These are phyloP conservation scores for Alectura lathami DNA, from an alignment of 2,113 vertebrate species.

Conservation along the genomic window DNA sequence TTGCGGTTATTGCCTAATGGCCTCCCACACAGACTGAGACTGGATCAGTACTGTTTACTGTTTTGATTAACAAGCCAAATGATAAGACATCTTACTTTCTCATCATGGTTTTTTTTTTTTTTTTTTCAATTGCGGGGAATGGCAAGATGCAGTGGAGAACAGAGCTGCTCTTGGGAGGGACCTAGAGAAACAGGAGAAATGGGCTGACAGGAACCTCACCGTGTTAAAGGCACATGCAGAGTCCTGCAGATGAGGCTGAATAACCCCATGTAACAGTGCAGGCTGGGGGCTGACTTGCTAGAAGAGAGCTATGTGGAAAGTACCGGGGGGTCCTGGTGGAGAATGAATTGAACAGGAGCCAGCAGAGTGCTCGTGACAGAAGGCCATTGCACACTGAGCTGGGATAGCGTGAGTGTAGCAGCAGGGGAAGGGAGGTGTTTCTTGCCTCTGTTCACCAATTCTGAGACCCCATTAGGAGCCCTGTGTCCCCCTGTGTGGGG, in stretches of 20 bases:
- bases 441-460: no score
- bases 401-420: neutral
- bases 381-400: fast-evolving
- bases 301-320: neutral
- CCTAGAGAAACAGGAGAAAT: neutral
- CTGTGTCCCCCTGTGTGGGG: no score
- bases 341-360: neutral
- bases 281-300: neutral
- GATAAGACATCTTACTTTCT: neutral
- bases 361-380: neutral
- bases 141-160: neutral
- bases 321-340: neutral
- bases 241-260: neutral
- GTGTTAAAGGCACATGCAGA: neutral
- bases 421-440: neutral
- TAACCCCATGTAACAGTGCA: neutral
- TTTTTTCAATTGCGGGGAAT: neutral
- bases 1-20: neutral
- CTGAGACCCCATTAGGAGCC: no score
- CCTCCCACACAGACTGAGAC: neutral
- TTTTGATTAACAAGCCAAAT: neutral
- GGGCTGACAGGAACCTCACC: neutral
- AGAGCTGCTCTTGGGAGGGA: neutral
- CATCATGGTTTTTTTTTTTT: no score
- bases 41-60: neutral